A percentile compares a stretch with the other conserved stretches of the same genome.
Conservation (phyloP, 1,140 invertebrate species). For the Aphaenogaster rudis region DNA sequence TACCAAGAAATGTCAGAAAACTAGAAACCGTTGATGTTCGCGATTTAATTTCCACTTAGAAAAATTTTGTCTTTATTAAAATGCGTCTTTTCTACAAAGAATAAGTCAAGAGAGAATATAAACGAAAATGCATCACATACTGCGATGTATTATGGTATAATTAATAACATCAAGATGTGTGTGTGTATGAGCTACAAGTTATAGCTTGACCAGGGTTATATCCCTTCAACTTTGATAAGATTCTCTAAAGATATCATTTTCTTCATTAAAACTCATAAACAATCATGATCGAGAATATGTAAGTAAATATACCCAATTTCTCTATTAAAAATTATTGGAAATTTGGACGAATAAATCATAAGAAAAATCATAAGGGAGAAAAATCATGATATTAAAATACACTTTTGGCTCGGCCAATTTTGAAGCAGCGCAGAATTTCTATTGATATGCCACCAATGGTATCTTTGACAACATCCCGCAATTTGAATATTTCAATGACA, state of each 20-base stretch:
- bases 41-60: slow-evolving; percentile 1
- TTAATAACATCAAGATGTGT: background rate
- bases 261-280: background rate
- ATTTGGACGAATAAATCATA: background rate
- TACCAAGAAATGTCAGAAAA: background rate
- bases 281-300: background rate
- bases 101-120: background rate
- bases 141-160: background rate
- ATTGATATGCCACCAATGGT: slow-evolving; percentile 19
- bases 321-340: background rate
- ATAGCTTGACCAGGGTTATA: background rate
- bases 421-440: background rate
- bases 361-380: background rate
- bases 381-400: background rate
- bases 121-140: background rate
- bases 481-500: slow-evolving; percentile 33
- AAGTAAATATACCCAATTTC: background rate
- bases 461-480: background rate
- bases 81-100: background rate
- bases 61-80: background rate
- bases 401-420: background rate
- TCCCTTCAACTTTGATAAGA: background rate
- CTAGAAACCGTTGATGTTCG: background rate
- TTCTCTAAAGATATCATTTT: background rate
- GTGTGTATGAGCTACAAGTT: background rate